These are phyloP conservation scores for Heliocidaris erythrogramma DNA, from an alignment of 35 echinoderm and acorn worm genomes.

Conservation along the genomic window DNA sequence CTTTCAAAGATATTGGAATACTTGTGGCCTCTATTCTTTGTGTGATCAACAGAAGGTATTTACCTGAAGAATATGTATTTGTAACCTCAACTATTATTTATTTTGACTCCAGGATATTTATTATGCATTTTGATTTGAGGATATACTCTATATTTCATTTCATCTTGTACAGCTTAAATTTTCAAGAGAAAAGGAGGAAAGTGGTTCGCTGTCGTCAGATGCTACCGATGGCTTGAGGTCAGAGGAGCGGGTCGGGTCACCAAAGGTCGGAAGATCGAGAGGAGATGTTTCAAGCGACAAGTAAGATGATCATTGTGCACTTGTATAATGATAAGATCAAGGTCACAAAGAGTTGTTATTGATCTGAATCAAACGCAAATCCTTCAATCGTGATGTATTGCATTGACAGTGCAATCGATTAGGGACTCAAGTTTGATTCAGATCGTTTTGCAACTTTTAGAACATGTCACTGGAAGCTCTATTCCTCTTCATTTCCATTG, in stretches of 20 bases:
- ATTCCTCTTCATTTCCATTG: too few species aligned
- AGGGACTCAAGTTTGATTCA: too few species aligned
- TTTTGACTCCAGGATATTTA: neutral
- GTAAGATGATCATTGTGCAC: neutral
- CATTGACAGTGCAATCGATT: too few species aligned
- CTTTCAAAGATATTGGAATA: too few species aligned
- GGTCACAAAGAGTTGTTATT: too few species aligned
- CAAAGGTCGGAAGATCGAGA: conserved; percentile 53
- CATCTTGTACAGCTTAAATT: conserved; percentile 71
- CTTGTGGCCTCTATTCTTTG: too few species aligned
- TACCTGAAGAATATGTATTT: neutral
- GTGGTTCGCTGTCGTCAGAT: conserved; percentile 77
- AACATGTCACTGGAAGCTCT: too few species aligned
- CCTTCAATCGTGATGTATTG: too few species aligned
- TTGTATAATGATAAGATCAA: too few species aligned
- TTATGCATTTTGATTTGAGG: neutral
- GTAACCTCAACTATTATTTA: neutral
- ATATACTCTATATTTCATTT: conserved; percentile 23
- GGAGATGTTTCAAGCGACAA: conserved; percentile 39
- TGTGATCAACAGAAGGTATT: too few species aligned
- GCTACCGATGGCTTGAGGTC: conserved; percentile 62
- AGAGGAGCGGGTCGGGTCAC: conserved; percentile 65
- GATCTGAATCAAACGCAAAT: too few species aligned
- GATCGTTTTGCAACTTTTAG: too few species aligned
- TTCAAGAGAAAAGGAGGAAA: conserved; percentile 74